These are phyloP conservation scores for Drosophila lacicola DNA, from an alignment of 2,888 invertebrate species.

Conservation along the genomic window DNA sequence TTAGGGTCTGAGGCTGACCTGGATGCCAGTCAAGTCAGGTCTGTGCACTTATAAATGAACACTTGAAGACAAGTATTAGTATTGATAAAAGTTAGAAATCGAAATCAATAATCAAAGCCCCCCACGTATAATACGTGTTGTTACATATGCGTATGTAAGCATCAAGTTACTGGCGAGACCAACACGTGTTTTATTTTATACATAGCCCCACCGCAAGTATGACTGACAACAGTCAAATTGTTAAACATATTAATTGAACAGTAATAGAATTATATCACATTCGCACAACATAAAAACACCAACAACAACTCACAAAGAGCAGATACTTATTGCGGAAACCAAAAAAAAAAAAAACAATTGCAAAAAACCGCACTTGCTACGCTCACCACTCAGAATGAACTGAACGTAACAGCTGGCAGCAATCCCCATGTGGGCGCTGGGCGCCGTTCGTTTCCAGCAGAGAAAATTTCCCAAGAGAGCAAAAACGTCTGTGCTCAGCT, in stretches of 20 bases:
- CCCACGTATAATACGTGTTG: not conserved
- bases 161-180: not conserved
- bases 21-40: not conserved
- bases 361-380: conserved; percentile 8
- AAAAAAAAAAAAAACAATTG: not conserved
- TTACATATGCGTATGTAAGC: not conserved
- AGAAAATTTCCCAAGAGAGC: conserved; percentile 19
- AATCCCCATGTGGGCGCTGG: not conserved
- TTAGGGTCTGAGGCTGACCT: not conserved
- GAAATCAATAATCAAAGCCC: not conserved
- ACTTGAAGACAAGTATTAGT: not conserved
- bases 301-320: conserved; percentile 34
- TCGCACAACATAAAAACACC: not conserved
- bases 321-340: conserved; percentile 11
- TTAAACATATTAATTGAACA: conserved; percentile 4
- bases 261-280: conserved; percentile 32
- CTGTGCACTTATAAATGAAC: conserved; percentile 1
- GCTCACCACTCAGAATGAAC: conserved; percentile 14
- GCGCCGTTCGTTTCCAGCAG: conserved; percentile 18
- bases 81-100: conserved; percentile 12
- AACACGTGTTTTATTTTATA: conserved; percentile 18
- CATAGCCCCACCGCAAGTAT: conserved; percentile 5
- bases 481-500: conserved; percentile 3
- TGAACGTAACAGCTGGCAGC: conserved; percentile 22
- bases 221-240: not conserved